These are phyloP conservation scores for Anoura caudifer DNA, from an alignment of 2,113 vertebrate genomes.

Conservation along the genomic window DNA sequence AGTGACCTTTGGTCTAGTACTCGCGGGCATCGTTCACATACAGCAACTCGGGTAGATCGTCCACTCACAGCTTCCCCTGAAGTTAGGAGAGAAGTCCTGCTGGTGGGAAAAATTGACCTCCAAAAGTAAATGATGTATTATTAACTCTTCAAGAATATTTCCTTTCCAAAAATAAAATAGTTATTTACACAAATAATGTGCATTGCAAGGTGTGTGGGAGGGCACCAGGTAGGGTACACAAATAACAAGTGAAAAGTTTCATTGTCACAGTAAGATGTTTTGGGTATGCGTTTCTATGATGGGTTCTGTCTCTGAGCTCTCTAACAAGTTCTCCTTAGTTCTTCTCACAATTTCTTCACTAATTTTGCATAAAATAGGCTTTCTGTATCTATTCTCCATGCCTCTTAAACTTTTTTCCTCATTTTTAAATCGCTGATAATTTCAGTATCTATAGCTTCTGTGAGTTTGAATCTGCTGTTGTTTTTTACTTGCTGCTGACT, in stretches of 20 bases:
- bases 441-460: background rate
- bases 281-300: background rate
- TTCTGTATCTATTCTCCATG: background rate
- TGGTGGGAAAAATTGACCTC: background rate
- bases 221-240: background rate
- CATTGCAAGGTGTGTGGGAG: background rate
- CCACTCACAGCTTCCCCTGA: background rate
- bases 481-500: background rate
- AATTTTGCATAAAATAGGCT: background rate
- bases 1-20: background rate
- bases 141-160: background rate
- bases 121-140: background rate
- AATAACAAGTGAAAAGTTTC: background rate
- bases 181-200: background rate
- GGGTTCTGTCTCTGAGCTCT: background rate
- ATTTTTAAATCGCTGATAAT: background rate
- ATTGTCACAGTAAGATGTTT: background rate
- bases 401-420: background rate
- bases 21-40: background rate
- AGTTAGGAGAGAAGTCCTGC: background rate
- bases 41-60: background rate
- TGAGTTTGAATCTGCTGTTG: background rate
- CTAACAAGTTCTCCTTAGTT: background rate
- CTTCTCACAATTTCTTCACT: background rate
- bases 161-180: background rate